Percentiles rank a stretch among this genome's conserved stretches.
These are phyloP conservation scores for Micoletzkya japonica DNA, from an alignment of 2,888 invertebrate genomes.

Conservation along the genomic window DNA sequence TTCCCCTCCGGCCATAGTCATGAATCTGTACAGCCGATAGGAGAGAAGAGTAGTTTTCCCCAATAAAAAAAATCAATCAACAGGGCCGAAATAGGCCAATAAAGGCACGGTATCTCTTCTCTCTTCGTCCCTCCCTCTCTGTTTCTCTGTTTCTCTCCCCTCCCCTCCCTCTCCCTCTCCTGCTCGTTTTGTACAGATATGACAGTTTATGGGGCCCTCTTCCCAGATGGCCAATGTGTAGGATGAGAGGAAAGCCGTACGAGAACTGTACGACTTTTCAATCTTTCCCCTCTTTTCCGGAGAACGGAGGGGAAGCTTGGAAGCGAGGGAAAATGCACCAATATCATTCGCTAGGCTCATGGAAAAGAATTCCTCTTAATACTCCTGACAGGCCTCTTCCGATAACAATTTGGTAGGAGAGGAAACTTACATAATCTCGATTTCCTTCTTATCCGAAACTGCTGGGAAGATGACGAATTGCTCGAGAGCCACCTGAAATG, in stretches of 20 bases:
- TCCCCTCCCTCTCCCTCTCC: slow-evolving; percentile 4
- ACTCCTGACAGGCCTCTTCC: not conserved
- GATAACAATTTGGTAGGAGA: not conserved
- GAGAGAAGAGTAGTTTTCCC: too few relatives aligned
- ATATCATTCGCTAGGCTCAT: not conserved
- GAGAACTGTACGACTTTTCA: too few relatives aligned
- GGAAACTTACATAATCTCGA: slow-evolving; percentile 19
- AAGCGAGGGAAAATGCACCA: not conserved
- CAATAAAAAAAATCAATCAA: too few relatives aligned
- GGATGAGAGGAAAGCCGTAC: slow-evolving; percentile 16
- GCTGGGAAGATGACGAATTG: slow-evolving; percentile 53
- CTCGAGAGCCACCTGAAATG: slow-evolving; percentile 36
- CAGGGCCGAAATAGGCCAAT: too few relatives aligned
- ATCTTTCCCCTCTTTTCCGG: too few relatives aligned
- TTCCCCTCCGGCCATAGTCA: too few relatives aligned
- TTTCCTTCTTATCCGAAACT: slow-evolving; percentile 27
- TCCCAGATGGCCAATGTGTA: too few relatives aligned
- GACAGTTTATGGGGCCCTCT: too few relatives aligned
- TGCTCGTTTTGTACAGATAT: slow-evolving; percentile 8
- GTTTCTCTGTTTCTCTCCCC: slow-evolving; percentile 1
- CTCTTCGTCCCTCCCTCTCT: slow-evolving; percentile 5
- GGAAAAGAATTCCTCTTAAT: not conserved
- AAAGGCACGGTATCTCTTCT: not conserved
- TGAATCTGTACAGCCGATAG: too few relatives aligned
- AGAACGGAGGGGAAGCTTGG: not conserved